phyloP scores from a whole-genome alignment of 2,797 vertebrate genomes.

The Melanotaenia maccullochi region DNA sequence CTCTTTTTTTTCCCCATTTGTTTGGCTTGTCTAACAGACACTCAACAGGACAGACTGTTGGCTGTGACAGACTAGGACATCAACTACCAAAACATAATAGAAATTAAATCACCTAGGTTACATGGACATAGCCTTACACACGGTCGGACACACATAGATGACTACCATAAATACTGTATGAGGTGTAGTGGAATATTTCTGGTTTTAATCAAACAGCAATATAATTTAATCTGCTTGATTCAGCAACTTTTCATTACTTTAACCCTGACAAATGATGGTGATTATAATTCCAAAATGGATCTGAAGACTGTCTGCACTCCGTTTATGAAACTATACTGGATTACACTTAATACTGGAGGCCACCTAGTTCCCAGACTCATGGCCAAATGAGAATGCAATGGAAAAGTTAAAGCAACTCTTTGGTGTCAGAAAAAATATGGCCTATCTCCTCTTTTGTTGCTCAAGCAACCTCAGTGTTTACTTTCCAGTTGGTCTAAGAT shows the following conservation, averaged over 20 bases:
- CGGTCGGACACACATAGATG: conserved; percentile 33
- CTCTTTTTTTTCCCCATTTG: conserved; percentile 29
- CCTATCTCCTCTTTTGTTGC: conserved; percentile 80
- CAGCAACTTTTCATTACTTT: conserved; percentile 42
- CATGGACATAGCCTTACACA: conserved; percentile 35
- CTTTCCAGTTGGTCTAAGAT: conserved; percentile 85
- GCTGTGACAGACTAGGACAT: conserved; percentile 50
- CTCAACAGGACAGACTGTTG: conserved; percentile 49
- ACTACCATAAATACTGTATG: conserved; percentile 41
- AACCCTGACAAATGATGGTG: conserved; percentile 23
- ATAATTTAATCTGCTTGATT: conserved; percentile 40
- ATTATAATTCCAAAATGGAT: conserved; percentile 22
- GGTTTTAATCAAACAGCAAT: conserved; percentile 23
- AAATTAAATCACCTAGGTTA: conserved; percentile 42
- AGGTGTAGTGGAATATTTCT: conserved; percentile 42
- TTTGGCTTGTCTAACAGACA: conserved; percentile 50
- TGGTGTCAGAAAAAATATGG: conserved; percentile 88
- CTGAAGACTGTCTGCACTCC: conserved; percentile 27
- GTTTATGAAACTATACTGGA: conserved; percentile 8
- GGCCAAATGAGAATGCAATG: conserved; percentile 59
- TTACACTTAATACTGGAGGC: conserved; percentile 11
- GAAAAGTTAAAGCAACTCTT: conserved; percentile 85
- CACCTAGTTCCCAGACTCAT: conserved; percentile 27
- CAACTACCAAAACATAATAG: conserved; percentile 36
- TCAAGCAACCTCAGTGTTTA: conserved; percentile 67